Conservation (phyloP, 1,140 invertebrate genomes). For the Aphelenchoides besseyi region DNA sequence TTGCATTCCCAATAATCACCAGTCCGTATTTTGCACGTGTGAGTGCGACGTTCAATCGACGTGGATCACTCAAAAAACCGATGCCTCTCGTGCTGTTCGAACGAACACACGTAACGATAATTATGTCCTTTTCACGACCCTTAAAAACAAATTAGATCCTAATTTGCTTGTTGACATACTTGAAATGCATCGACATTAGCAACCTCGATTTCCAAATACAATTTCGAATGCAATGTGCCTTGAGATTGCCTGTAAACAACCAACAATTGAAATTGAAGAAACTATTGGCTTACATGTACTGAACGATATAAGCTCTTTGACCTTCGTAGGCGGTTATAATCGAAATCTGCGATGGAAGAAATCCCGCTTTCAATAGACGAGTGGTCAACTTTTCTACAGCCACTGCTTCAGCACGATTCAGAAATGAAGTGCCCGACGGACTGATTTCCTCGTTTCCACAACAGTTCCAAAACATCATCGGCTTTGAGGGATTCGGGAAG, state of each 20-base stretch:
- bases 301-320: constrained; percentile 91
- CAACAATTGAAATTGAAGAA: no score
- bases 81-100: constrained; percentile 89
- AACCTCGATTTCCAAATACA: constrained; percentile 98
- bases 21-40: constrained; percentile 93
- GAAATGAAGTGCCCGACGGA: constrained; percentile 92
- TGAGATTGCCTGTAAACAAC: constrained; percentile 99
- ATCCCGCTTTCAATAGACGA: constrained; percentile 83
- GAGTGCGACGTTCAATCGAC: constrained; percentile 92
- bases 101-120: constrained; percentile 83
- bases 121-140: constrained; percentile 92
- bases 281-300: constrained; percentile 98
- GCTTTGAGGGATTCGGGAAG: constrained; percentile 90
- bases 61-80: constrained; percentile 91
- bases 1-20: constrained; percentile 97
- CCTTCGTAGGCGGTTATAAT: constrained; percentile 98
- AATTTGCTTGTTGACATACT: no score
- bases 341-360: constrained; percentile 97
- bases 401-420: constrained; percentile 95
- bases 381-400: constrained; percentile 97
- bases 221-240: constrained; percentile 87
- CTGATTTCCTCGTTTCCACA: constrained; percentile 95
- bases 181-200: constrained; percentile 96
- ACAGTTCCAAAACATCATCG: constrained; percentile 98
- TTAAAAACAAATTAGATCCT: constrained; percentile 62